These are phyloP conservation scores for Acanthosepion lycidas DNA, from an alignment of 2,888 invertebrate species.

Conservation along the genomic window DNA sequence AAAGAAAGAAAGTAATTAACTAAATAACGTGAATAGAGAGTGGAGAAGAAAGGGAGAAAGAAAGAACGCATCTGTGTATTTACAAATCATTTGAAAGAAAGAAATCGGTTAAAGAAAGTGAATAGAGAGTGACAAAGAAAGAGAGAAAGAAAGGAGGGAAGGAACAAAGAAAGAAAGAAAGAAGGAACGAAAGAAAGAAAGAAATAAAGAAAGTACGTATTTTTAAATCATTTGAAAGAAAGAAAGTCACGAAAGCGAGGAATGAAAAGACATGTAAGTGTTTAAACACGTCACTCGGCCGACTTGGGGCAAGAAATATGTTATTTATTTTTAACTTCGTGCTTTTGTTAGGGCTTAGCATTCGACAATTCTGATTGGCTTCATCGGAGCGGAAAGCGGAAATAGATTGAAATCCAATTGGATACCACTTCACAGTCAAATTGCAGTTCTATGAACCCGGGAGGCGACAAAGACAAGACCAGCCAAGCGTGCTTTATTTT, in stretches of 20 bases:
- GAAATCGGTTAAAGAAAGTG: neutral
- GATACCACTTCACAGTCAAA: neutral
- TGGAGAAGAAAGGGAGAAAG: too few species aligned
- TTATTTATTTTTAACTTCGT: too few species aligned
- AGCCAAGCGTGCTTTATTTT: neutral
- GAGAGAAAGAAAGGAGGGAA: too few species aligned
- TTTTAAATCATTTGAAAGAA: too few species aligned
- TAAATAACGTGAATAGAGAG: too few species aligned
- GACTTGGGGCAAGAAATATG: too few species aligned
- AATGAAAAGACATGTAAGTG: too few species aligned
- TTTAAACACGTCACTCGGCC: too few species aligned
- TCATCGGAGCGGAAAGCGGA: constrained; percentile 15
- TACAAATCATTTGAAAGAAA: neutral
- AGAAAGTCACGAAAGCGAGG: too few species aligned
- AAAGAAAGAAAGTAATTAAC: too few species aligned
- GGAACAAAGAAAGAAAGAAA: neutral
- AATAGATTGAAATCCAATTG: constrained; percentile 24
- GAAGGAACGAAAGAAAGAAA: neutral
- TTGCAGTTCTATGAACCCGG: neutral
- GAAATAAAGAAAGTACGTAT: neutral
- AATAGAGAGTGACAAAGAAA: neutral
- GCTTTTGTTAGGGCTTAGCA: neutral
- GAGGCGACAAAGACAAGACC: neutral
- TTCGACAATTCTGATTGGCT: constrained; percentile 3
- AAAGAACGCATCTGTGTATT: too few species aligned